Evolutionary conservation across 1,140 invertebrate species (phyloP).

Genomic region (Temnothorax curvispinosus): DNA sequence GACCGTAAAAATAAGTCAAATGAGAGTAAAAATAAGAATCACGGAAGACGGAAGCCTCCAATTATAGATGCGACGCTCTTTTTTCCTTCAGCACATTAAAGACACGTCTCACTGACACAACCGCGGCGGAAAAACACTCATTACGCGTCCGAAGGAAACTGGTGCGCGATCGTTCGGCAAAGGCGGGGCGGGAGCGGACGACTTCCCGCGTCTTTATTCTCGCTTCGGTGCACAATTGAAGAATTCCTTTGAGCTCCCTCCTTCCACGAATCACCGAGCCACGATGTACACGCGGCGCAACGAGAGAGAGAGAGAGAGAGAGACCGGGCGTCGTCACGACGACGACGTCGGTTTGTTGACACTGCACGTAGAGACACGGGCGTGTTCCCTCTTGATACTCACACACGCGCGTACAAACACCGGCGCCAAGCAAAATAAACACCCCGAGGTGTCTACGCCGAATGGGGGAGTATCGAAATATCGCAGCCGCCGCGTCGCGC

Average conservation of each 20-base stretch:
- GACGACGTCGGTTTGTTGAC: slow-evolving; percentile 42
- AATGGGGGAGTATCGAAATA: slow-evolving; percentile 12
- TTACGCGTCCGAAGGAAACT: slow-evolving; percentile 27
- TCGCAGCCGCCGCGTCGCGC: neutral
- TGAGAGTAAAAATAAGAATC: neutral
- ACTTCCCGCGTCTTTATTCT: slow-evolving; percentile 33
- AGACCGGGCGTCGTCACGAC: slow-evolving; percentile 21
- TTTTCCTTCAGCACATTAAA: neutral
- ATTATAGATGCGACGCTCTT: slow-evolving; percentile 30
- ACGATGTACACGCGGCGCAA: slow-evolving; percentile 16
- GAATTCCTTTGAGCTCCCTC: slow-evolving; percentile 40
- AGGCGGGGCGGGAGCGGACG: neutral
- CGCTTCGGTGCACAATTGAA: slow-evolving; percentile 35
- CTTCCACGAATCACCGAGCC: slow-evolving; percentile 40
- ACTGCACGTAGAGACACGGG: slow-evolving; percentile 18
- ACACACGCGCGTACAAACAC: neutral
- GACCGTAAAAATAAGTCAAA: neutral
- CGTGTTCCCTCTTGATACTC: neutral
- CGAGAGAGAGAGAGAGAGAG: neutral
- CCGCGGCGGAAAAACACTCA: slow-evolving; percentile 36
- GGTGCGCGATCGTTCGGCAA: slow-evolving; percentile 21
- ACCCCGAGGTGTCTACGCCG: neutral
- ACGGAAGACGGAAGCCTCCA: slow-evolving; percentile 29
- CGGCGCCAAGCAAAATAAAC: slow-evolving; percentile 26
- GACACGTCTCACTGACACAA: slow-evolving; percentile 8